Evolutionary conservation across 2,797 vertebrate genomes (phyloP).

Genomic region (Emydoidea blandingii): DNA sequence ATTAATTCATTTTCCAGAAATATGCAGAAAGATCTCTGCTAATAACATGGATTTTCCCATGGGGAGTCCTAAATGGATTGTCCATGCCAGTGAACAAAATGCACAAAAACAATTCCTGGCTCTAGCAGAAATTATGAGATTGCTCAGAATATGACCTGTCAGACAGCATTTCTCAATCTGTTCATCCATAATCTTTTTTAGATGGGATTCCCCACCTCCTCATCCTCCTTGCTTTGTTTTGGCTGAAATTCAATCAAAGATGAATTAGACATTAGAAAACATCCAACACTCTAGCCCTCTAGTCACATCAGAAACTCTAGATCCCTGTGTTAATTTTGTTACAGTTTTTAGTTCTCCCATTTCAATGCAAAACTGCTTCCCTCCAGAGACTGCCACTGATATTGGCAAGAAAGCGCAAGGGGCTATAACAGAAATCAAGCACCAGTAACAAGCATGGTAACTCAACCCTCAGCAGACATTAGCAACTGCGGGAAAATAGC

Average conservation of each 20-base stretch:
- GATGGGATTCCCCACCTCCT: conserved; percentile 67
- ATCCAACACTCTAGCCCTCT: conserved; percentile 27
- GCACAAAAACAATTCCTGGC: conserved; percentile 15
- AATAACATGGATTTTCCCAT: neutral
- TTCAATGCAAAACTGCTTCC: conserved; percentile 70
- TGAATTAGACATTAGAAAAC: conserved; percentile 81
- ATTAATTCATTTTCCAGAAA: conserved; percentile 30
- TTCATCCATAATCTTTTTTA: conserved; percentile 69
- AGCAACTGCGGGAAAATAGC: conserved; percentile 76
- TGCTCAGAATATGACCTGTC: conserved; percentile 56
- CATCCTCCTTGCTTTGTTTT: conserved; percentile 68
- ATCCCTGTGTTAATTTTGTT: conserved; percentile 74
- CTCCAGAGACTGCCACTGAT: conserved; percentile 53
- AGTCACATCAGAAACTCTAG: conserved; percentile 43
- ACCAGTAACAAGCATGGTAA: conserved; percentile 64
- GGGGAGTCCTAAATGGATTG: neutral
- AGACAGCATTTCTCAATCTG: conserved; percentile 71
- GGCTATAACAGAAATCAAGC: conserved; percentile 53
- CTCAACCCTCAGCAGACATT: conserved; percentile 71
- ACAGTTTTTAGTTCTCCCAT: conserved; percentile 70
- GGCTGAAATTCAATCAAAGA: conserved; percentile 87
- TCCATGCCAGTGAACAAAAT: conserved; percentile 12
- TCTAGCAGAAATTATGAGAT: conserved; percentile 3
- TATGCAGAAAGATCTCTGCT: neutral
- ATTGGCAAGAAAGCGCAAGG: conserved; percentile 57